Base-by-base conservation (phyloP, 2,113 vertebrate species). In the Telmatochromis sp. region DNA sequence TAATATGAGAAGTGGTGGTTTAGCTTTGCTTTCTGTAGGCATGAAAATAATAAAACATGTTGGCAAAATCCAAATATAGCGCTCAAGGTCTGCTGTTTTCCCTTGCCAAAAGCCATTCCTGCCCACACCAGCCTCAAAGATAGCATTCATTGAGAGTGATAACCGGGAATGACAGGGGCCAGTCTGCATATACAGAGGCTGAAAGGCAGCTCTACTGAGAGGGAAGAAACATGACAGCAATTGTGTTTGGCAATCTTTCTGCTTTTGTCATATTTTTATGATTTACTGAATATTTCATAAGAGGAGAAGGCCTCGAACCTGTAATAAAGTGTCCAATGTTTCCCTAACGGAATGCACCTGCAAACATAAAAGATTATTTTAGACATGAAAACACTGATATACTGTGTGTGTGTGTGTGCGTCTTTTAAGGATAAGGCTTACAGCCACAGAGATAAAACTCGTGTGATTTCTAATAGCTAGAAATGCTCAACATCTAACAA, bases 211-310 rank as follows among this genome's bases (percentile, higher is more conserved):
- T 63, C 26, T 65, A 14, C 84, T 79, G 86, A 85, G 65, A 65
- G 28, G 31, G 35, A 87, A 87, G 89, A 80, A 89, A 79, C 83
- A 84, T 88, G 88, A 87, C 10, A 2, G 81, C 80, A 83, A 35
- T 90, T 90, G 83, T 81, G 58, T 82, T 87, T 83, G 57, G 78
- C 82, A 83, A 70, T 87, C 88, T 89, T 84, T 83, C 75, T 86
- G 79, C 70, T 87, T 86, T 88, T 90, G 85, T 90, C 87, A 82
- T 23, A 58, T 91, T 87, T 33, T 89, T 81, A 88, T 90, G 84
- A 57, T 35, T 63, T 42, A 49, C 86, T 93, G 84, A 93, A 93
- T 93, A 89, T 90, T 87, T 91, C 73, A 88, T 83, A 82, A 85
- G 54, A 84, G 82, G 35, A 87, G 70, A 63, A 75, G 65, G 90